Evolutionary conservation across 2,888 invertebrate species (phyloP).

Genomic region (Helicoverpa assulta): DNA sequence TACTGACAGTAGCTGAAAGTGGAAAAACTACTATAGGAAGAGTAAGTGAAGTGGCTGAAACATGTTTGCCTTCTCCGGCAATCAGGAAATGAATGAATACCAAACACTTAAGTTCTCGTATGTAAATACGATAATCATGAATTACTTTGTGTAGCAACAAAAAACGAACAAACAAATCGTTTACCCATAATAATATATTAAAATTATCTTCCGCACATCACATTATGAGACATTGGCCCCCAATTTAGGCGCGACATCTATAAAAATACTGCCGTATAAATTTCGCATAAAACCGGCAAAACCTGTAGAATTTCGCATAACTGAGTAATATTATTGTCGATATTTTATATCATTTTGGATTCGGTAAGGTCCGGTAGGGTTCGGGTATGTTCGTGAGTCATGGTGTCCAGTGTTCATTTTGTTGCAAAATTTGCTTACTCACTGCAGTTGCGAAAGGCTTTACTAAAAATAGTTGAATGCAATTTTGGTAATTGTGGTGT

Average conservation of each 20-base stretch:
- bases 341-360: conserved; percentile 51
- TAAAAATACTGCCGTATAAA: conserved; percentile 44
- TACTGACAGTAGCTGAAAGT: no score
- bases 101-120: neutral
- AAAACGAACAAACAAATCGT: conserved; percentile 20
- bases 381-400: conserved; percentile 66
- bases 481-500: conserved; percentile 68
- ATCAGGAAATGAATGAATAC: neutral
- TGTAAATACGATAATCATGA: conserved; percentile 14
- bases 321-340: conserved; percentile 43
- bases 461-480: conserved; percentile 55
- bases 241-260: conserved; percentile 31
- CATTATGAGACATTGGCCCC: conserved; percentile 45
- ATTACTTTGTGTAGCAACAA: conserved; percentile 26
- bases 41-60: no score
- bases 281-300: conserved; percentile 38
- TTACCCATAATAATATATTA: conserved; percentile 18
- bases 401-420: conserved; percentile 58
- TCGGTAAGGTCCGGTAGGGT: conserved; percentile 39
- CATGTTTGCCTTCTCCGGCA: neutral
- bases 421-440: conserved; percentile 72
- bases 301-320: conserved; percentile 56
- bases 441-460: conserved; percentile 64
- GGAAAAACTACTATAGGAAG: no score
- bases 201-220: conserved; percentile 41